Conservation (phyloP, 2,797 vertebrate species). For the Myotis vivesi region DNA sequence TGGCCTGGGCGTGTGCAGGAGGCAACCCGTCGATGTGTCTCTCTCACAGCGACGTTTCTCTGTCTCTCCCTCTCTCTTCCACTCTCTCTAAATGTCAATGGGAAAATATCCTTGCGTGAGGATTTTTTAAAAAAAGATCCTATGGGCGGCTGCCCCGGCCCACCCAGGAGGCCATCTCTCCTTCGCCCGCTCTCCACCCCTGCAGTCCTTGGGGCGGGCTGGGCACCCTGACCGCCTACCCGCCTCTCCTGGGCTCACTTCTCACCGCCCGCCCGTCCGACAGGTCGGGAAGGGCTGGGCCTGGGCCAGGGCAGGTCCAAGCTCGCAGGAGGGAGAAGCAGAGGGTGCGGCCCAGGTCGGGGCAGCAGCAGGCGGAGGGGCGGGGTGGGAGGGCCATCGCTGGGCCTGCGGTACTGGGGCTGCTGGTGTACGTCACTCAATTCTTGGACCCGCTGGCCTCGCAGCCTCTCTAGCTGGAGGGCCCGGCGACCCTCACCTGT, state of each 20-base stretch:
- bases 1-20: too few species aligned
- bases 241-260: not conserved
- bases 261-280: constrained; percentile 42
- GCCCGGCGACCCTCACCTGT: constrained; percentile 12
- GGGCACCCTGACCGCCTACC: not conserved
- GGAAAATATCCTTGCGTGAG: too few species aligned
- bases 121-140: too few species aligned
- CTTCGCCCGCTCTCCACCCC: not conserved
- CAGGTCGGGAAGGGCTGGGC: constrained; percentile 2
- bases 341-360: constrained; percentile 46
- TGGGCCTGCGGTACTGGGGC: too few species aligned
- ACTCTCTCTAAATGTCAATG: too few species aligned
- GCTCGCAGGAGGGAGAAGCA: constrained; percentile 27
- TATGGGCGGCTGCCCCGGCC: accelerated
- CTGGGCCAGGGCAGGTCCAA: constrained; percentile 54
- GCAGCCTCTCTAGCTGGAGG: too few species aligned
- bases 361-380: not conserved
- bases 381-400: too few species aligned
- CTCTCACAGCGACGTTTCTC: too few species aligned
- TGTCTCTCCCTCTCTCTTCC: too few species aligned
- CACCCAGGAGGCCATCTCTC: too few species aligned
- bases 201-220: not conserved
- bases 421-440: not conserved
- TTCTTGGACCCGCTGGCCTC: not conserved
- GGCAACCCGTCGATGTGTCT: too few species aligned